Percentiles rank a stretch among this genome's conserved stretches.
Evolutionary conservation across 2,113 vertebrate genomes (phyloP).

Genomic region (Probosciger aterrimus): DNA sequence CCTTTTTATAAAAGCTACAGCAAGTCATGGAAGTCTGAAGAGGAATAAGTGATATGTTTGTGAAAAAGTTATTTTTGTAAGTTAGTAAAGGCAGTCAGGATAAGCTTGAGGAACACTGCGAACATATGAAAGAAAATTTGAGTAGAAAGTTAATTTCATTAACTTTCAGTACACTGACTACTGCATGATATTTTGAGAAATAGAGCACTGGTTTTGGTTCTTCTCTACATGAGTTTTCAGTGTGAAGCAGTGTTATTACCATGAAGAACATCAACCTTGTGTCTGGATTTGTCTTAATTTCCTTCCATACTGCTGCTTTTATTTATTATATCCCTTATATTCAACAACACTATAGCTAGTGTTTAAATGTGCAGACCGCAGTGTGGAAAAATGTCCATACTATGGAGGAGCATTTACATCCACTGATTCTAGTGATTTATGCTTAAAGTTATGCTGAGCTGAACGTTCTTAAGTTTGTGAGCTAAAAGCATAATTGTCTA

Average conservation of each 20-base stretch:
- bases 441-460: neutral
- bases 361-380: neutral
- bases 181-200: neutral
- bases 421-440: neutral
- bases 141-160: neutral
- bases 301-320: neutral
- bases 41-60: neutral
- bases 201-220: neutral
- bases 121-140: neutral
- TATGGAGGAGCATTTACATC: neutral
- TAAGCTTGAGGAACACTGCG: neutral
- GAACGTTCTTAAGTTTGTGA: neutral
- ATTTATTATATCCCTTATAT: neutral
- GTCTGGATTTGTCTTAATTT: neutral
- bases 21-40: neutral
- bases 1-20: neutral
- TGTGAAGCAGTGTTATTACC: neutral
- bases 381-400: neutral
- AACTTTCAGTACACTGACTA: neutral
- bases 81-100: neutral
- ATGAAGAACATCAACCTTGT: neutral
- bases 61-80: neutral
- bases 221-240: neutral
- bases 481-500: neutral
- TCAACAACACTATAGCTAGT: neutral